Percentiles rank a stretch among this genome's conserved stretches.
Conservation (phyloP, 2,888 invertebrate species). For the Salpingus planirostris region DNA sequence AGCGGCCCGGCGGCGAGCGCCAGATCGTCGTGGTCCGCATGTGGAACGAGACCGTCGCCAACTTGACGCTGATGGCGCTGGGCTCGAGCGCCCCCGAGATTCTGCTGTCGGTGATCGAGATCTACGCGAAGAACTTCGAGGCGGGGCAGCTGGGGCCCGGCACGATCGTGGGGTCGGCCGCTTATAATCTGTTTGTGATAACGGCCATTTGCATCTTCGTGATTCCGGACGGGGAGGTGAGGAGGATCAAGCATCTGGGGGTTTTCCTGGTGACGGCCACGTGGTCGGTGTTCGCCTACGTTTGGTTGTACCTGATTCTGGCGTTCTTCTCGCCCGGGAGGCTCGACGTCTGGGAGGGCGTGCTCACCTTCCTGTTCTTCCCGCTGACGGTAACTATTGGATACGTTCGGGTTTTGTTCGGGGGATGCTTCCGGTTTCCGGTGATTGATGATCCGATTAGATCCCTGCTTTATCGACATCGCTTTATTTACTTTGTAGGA, state of each 20-base stretch:
- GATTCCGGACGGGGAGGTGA: constrained; percentile 81
- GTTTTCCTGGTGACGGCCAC: constrained; percentile 97
- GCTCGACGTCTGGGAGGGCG: constrained; percentile 96
- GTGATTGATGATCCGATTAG: no score
- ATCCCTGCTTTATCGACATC: no score
- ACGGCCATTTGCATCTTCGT: constrained; percentile 90
- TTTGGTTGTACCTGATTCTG: constrained; percentile 95
- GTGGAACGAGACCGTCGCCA: constrained; percentile 99
- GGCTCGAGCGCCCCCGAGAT: constrained; percentile 99
- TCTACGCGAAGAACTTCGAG: constrained; percentile 88
- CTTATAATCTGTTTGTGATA: constrained; percentile 97
- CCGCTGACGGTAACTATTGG: constrained; percentile 95
- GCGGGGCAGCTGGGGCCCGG: constrained; percentile 97
- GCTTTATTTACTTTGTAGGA: no score
- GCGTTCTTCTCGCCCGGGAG: constrained; percentile 77
- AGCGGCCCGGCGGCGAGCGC: constrained; percentile 69
- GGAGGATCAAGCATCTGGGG: constrained; percentile 91
- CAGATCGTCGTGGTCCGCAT: constrained; percentile 88
- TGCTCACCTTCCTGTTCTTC: constrained; percentile 93
- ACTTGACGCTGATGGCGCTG: constrained; percentile 95
- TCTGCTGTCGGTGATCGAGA: constrained; percentile 93
- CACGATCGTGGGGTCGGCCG: constrained; percentile 97
- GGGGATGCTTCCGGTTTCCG: no score
- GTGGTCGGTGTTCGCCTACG: constrained; percentile 97
- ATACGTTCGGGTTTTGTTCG: no score